Percentiles rank a stretch among this genome's conserved stretches.
Evolutionary conservation across 23 tunicate species (phyloP).

Genomic region (Styela clava): DNA sequence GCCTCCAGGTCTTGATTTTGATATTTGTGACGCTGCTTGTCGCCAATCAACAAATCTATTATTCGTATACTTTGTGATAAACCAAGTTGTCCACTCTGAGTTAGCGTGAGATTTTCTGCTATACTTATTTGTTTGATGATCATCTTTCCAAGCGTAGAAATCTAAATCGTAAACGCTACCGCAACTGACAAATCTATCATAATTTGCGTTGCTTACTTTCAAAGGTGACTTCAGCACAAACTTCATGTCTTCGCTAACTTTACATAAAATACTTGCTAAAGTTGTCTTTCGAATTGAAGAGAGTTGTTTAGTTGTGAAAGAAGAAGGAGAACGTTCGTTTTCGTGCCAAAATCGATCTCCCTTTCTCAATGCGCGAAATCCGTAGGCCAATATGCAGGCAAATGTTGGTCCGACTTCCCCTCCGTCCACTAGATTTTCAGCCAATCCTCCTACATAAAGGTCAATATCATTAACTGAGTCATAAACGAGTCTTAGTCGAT

Average conservation of each 20-base stretch:
- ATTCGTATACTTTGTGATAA: constrained; percentile 40
- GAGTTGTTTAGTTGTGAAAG: constrained; percentile 19
- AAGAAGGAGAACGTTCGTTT: constrained; percentile 14
- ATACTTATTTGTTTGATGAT: neutral
- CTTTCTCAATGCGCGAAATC: constrained; percentile 47
- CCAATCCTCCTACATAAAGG: constrained; percentile 62
- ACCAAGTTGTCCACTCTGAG: constrained; percentile 68
- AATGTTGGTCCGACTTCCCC: constrained; percentile 74
- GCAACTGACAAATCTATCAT: neutral
- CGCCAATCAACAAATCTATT: constrained; percentile 15
- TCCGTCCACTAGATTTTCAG: constrained; percentile 49
- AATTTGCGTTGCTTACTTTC: neutral
- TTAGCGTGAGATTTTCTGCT: neutral
- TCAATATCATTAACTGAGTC: constrained; percentile 63
- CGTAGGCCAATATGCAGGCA: constrained; percentile 61
- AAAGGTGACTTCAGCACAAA: neutral
- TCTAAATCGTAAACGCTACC: neutral
- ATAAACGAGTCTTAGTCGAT: constrained; percentile 25
- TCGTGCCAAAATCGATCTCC: constrained; percentile 86
- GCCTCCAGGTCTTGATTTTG: constrained; percentile 32
- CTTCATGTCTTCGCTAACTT: constrained; percentile 18
- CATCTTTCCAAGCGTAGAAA: neutral
- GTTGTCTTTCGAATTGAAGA: neutral
- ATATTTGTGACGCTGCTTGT: constrained; percentile 16
- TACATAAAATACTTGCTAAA: constrained; percentile 7